Conservation (phyloP, 2,113 vertebrate species). For the Centropristis striata region DNA sequence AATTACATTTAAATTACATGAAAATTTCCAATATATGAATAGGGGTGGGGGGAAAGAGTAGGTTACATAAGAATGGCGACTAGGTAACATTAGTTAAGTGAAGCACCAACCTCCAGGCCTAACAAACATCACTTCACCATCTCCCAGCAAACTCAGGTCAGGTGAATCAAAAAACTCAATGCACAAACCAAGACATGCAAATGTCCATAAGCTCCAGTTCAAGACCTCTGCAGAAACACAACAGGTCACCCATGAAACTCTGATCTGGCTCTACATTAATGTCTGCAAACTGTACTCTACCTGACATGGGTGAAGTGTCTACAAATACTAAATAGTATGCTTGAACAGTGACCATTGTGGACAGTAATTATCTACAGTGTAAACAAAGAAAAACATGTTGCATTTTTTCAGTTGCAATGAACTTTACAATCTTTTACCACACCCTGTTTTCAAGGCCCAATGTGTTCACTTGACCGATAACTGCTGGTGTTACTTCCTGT, state of each 20-base stretch:
- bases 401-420: conserved; percentile 16
- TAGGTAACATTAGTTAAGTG: too few species aligned
- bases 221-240: neutral
- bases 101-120: too few species aligned
- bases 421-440: conserved; percentile 37
- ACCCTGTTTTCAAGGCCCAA: conserved; percentile 29
- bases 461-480: conserved; percentile 37
- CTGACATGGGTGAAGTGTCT: conserved; percentile 4
- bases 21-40: neutral
- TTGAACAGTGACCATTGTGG: neutral
- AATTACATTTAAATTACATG: neutral
- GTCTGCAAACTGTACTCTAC: neutral
- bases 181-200: neutral
- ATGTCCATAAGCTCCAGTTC: neutral
- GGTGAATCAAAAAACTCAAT: neutral
- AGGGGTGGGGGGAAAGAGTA: neutral
- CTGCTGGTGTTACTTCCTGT: conserved; percentile 42
- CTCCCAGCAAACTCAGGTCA: neutral
- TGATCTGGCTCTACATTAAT: conserved; percentile 2
- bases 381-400: conserved; percentile 21
- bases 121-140: too few species aligned
- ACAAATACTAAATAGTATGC: conserved; percentile 3
- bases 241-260: neutral
- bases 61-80: neutral
- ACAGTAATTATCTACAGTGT: conserved; percentile 17